These are phyloP conservation scores for Rhinichthys klamathensis DNA, from an alignment of 2,113 vertebrate genomes.

Conservation along the genomic window DNA sequence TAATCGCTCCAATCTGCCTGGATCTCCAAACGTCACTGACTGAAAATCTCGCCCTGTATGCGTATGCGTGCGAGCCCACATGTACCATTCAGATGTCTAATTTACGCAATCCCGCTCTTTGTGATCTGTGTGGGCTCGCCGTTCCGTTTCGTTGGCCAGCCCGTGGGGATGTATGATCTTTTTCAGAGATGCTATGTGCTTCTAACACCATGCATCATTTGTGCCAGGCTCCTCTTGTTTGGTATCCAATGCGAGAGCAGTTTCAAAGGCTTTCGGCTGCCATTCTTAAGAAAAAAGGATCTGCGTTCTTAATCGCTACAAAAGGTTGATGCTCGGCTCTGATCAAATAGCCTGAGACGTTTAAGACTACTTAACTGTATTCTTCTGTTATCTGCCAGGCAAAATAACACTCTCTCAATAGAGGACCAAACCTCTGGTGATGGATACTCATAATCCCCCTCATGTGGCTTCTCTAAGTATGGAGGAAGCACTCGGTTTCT, in stretches of 20 bases:
- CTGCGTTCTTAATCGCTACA: slow-evolving; percentile 5
- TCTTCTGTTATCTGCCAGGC: slow-evolving; percentile 34
- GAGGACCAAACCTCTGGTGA: slow-evolving; percentile 43
- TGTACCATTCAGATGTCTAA: slow-evolving; percentile 27
- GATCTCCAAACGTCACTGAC: neutral
- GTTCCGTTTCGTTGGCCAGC: slow-evolving; percentile 25
- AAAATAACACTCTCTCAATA: slow-evolving; percentile 48
- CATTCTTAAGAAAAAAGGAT: slow-evolving; percentile 17
- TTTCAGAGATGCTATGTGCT: slow-evolving; percentile 31
- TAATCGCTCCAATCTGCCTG: slow-evolving; percentile 30
- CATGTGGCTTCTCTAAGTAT: slow-evolving; percentile 46
- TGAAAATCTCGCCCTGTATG: slow-evolving; percentile 15
- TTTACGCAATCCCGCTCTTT: neutral
- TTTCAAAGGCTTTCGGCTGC: slow-evolving; percentile 12
- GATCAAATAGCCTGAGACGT: slow-evolving; percentile 39
- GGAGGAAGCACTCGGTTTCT: slow-evolving; percentile 31
- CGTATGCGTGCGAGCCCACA: slow-evolving; percentile 1
- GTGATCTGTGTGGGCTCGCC: neutral
- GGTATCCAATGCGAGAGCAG: neutral
- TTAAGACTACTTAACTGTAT: slow-evolving; percentile 35
- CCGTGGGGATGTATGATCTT: slow-evolving; percentile 38
- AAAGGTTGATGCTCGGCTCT: slow-evolving; percentile 27
- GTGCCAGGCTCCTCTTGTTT: slow-evolving; percentile 26
- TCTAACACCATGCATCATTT: slow-evolving; percentile 19
- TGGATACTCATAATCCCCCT: slow-evolving; percentile 51